Evolutionary conservation across 2,113 vertebrate genomes (phyloP).

Genomic region (Triplophysa dalaica): DNA sequence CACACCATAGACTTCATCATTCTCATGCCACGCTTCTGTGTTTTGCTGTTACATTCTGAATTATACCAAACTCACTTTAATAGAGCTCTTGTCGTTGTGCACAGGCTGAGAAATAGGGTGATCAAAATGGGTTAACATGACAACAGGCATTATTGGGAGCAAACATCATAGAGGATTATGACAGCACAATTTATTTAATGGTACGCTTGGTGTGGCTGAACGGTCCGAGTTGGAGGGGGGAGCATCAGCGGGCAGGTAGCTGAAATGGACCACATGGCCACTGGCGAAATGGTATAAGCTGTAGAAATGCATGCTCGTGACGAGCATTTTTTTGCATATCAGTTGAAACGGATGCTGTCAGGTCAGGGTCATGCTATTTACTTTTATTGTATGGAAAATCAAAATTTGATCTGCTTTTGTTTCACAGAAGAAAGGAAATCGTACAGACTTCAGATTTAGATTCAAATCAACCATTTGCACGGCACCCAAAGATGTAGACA

Average conservation of each 20-base stretch:
- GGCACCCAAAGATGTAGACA: too few species aligned
- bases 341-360: neutral
- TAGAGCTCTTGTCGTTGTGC: slow-evolving; percentile 45
- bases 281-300: slow-evolving; percentile 1
- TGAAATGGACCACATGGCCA: slow-evolving; percentile 43
- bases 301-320: slow-evolving; percentile 1
- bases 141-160: slow-evolving; percentile 72
- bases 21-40: neutral
- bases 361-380: neutral
- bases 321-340: slow-evolving; percentile 29
- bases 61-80: neutral
- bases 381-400: too few species aligned
- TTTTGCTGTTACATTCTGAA: neutral
- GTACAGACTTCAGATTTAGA: too few species aligned
- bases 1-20: neutral
- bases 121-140: slow-evolving; percentile 77
- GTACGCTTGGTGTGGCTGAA: slow-evolving; percentile 61
- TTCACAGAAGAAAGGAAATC: too few species aligned
- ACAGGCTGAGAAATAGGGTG: slow-evolving; percentile 69
- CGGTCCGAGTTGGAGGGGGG: slow-evolving; percentile 47
- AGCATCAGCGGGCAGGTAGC: slow-evolving; percentile 36
- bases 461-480: too few species aligned
- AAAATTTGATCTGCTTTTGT: too few species aligned
- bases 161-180: slow-evolving; percentile 77
- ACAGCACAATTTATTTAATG: slow-evolving; percentile 81